phyloP scores from a whole-genome alignment of 92 coral and sea anemone genomes.

The Palythoa grandiflora region DNA sequence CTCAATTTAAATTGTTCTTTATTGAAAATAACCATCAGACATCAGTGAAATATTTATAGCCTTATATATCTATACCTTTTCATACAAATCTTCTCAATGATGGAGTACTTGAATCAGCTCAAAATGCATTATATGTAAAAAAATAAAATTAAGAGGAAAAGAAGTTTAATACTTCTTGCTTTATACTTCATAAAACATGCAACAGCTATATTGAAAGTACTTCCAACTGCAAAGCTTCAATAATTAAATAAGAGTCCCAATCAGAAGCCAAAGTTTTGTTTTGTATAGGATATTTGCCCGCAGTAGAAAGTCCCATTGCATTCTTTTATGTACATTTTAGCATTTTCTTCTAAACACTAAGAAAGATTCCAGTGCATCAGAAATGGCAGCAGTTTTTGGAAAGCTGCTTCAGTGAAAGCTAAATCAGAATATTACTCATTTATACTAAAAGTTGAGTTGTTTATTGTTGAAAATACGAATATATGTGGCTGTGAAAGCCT shows the following conservation, averaged over 20 bases:
- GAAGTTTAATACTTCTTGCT: background rate
- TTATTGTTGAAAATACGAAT: background rate
- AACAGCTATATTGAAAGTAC: constrained; percentile 17
- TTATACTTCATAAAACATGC: constrained; percentile 37
- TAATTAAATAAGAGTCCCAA: constrained; percentile 35
- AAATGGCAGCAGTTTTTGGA: background rate
- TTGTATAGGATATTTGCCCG: constrained; percentile 20
- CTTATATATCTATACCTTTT: background rate
- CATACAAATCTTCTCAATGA: background rate
- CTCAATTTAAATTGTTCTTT: constrained; percentile 1
- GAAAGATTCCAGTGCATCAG: background rate
- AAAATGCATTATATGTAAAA: background rate
- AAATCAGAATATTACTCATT: background rate
- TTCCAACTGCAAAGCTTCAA: constrained; percentile 28
- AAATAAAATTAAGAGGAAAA: background rate
- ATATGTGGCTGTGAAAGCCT: background rate
- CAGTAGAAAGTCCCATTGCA: background rate
- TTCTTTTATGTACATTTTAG: background rate
- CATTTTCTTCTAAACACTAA: background rate
- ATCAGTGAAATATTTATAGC: background rate
- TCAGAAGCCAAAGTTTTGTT: constrained; percentile 31
- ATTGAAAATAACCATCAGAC: background rate
- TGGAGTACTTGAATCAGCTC: background rate
- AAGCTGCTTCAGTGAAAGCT: background rate
- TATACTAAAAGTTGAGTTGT: background rate